These are phyloP conservation scores for Kryptolebias ocellatus DNA, from an alignment of 2,797 vertebrate genomes.

Conservation along the genomic window DNA sequence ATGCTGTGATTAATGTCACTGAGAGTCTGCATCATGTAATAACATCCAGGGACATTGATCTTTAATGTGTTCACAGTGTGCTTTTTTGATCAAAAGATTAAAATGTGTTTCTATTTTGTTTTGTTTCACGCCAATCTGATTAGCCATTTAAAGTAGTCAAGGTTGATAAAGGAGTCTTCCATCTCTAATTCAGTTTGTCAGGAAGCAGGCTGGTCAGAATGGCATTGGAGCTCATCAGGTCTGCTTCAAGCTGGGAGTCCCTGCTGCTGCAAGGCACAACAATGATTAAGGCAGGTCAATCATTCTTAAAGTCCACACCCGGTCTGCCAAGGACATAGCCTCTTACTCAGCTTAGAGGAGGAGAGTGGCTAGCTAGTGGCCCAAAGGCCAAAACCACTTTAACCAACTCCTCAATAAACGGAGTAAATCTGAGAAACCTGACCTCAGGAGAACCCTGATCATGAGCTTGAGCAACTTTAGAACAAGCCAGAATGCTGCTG, in stretches of 20 bases:
- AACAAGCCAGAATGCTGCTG: slow-evolving; percentile 36
- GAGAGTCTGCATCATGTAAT: slow-evolving; percentile 12
- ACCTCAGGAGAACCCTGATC: slow-evolving; percentile 46
- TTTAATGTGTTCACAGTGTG: slow-evolving; percentile 36
- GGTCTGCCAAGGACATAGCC: slow-evolving; percentile 49
- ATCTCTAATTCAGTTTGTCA: not conserved
- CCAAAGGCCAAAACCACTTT: slow-evolving; percentile 33
- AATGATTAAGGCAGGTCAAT: slow-evolving; percentile 72
- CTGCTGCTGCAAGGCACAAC: slow-evolving; percentile 55
- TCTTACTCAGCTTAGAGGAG: slow-evolving; percentile 43
- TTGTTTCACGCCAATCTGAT: not conserved
- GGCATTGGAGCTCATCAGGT: slow-evolving; percentile 35
- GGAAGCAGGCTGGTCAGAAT: slow-evolving; percentile 4
- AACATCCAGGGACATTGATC: slow-evolving; percentile 39
- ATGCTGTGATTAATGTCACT: slow-evolving; percentile 34
- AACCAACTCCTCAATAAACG: slow-evolving; percentile 39
- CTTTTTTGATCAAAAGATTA: not conserved
- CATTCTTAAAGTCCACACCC: slow-evolving; percentile 61
- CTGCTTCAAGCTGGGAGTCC: slow-evolving; percentile 36
- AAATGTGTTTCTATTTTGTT: not conserved
- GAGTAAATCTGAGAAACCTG: slow-evolving; percentile 35
- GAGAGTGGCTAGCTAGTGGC: slow-evolving; percentile 19
- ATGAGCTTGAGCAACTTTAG: slow-evolving; percentile 43
- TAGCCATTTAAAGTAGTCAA: not conserved
- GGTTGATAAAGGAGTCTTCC: slow-evolving; percentile 4